Evolutionary conservation across 2,888 invertebrate species (phyloP).

Genomic region (Drosophila incognita): DNA sequence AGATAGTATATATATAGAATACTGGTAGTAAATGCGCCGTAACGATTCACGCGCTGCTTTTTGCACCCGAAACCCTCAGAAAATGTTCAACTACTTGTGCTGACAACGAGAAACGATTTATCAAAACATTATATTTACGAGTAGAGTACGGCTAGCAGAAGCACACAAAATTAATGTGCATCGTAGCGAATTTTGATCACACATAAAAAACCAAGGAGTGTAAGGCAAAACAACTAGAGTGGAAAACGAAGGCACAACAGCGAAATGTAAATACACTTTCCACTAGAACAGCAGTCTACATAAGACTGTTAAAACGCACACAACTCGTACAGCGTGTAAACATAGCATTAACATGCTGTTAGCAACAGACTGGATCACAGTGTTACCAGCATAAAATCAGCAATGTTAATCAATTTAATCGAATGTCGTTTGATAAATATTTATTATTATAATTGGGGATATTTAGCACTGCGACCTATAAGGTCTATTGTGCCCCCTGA

Average conservation of each 20-base stretch:
- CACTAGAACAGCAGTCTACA: neutral
- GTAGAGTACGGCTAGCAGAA: constrained; percentile 8
- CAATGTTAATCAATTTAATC: neutral
- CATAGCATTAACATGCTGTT: neutral
- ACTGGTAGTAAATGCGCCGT: constrained; percentile 20
- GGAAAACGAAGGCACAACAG: neutral
- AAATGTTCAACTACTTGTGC: constrained; percentile 9
- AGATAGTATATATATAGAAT: constrained; percentile 7
- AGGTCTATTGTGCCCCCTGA: too few relatives aligned
- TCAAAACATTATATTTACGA: constrained; percentile 43
- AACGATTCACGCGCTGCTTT: constrained; percentile 58
- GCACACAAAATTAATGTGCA: constrained; percentile 19
- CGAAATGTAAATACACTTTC: neutral
- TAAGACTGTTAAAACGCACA: neutral
- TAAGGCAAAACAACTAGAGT: constrained; percentile 1
- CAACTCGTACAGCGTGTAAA: neutral
- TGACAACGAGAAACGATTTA: constrained; percentile 57
- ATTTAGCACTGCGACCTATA: too few relatives aligned
- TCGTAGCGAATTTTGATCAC: constrained; percentile 28
- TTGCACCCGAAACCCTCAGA: constrained; percentile 33
- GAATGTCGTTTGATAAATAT: too few relatives aligned
- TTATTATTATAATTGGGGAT: too few relatives aligned
- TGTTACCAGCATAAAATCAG: neutral
- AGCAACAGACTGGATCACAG: neutral
- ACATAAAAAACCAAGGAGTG: neutral